These are phyloP conservation scores for Cepaea hortensis DNA, from an alignment of 2,888 invertebrate genomes.

Conservation along the genomic window DNA sequence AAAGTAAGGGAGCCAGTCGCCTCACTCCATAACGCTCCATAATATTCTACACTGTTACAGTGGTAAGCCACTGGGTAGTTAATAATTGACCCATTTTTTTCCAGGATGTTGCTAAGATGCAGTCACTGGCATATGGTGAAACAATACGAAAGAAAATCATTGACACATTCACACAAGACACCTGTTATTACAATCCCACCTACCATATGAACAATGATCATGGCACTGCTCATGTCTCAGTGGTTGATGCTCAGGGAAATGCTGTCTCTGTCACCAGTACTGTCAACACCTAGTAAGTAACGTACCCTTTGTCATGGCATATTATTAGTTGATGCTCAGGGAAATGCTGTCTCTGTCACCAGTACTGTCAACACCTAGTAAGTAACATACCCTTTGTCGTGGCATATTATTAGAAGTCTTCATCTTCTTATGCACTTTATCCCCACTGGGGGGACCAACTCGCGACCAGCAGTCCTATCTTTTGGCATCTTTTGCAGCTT, in stretches of 20 bases:
- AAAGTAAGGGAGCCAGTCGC: too few species aligned
- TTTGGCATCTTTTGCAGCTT: too few species aligned
- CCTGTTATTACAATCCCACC: slow-evolving; percentile 19
- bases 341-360: slow-evolving; percentile 35
- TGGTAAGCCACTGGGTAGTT: background rate
- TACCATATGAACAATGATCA: slow-evolving; percentile 23
- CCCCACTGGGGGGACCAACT: too few species aligned
- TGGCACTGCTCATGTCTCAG: slow-evolving; percentile 38
- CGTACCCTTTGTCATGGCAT: too few species aligned
- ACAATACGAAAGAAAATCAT: slow-evolving; percentile 11
- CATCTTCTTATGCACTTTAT: too few species aligned
- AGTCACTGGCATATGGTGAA: slow-evolving; percentile 34
- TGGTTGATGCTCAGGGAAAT: slow-evolving; percentile 32
- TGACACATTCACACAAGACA: slow-evolving; percentile 36
- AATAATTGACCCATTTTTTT: background rate
- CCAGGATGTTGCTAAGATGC: slow-evolving; percentile 36
- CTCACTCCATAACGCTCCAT: background rate
- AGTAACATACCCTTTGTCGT: background rate
- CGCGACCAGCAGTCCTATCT: too few species aligned
- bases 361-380: slow-evolving; percentile 42
- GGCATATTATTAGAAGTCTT: too few species aligned
- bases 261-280: slow-evolving; percentile 43
- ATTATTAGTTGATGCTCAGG: background rate
- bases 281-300: slow-evolving; percentile 35
- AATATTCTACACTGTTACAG: too few species aligned